Percentiles rank a stretch among this genome's conserved stretches.
Evolutionary conservation across 2,113 vertebrate genomes (phyloP).

Genomic region (Brevimyrus niger): DNA sequence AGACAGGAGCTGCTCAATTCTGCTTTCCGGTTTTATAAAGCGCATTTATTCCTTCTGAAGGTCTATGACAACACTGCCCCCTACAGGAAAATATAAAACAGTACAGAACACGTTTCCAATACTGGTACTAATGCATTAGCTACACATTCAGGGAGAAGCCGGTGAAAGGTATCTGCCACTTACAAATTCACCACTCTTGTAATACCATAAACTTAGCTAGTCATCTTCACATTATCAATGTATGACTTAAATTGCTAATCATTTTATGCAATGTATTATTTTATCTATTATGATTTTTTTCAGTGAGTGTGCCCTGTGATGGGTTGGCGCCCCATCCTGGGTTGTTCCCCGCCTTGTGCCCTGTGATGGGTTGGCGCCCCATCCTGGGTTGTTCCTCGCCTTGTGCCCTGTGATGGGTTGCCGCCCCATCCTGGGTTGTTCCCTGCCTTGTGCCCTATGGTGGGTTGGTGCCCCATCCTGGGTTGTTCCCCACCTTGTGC

Average conservation of each 20-base stretch:
- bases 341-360: too few species aligned
- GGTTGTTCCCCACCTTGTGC: too few species aligned
- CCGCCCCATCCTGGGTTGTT: too few species aligned
- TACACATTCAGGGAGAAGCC: neutral
- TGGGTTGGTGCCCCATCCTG: too few species aligned
- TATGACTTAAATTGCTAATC: neutral
- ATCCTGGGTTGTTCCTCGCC: too few species aligned
- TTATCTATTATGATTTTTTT: neutral
- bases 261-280: neutral
- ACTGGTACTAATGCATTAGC: neutral
- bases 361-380: neutral
- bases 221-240: neutral
- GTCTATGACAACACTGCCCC: slow-evolving; percentile 26
- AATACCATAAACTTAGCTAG: neutral
- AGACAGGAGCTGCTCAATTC: neutral
- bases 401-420: neutral
- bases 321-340: neutral
- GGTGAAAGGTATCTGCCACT: neutral
- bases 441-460: too few species aligned
- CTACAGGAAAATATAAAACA: slow-evolving; percentile 14
- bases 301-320: neutral
- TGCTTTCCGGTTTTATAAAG: neutral
- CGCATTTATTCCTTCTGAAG: neutral
- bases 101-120: neutral
- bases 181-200: neutral